Evolutionary conservation across 92 coral and sea anemone genomes (phyloP).

Genomic region (Chrysogorgia sp.): DNA sequence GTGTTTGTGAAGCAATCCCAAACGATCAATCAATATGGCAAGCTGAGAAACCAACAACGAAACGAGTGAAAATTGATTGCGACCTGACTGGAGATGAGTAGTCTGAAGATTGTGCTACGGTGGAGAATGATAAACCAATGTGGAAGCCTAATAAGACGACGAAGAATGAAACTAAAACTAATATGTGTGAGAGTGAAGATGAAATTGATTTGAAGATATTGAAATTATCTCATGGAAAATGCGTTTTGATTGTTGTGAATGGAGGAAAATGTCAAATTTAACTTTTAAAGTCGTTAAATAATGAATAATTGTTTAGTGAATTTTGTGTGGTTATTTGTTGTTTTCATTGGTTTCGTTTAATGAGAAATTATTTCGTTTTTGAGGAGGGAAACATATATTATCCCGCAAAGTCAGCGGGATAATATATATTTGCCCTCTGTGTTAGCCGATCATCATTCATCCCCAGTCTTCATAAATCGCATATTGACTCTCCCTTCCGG

Average conservation of each 20-base stretch:
- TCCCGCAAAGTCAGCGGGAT: conserved; percentile 4
- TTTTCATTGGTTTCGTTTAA: background rate
- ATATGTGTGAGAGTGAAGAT: background rate
- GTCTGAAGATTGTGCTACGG: background rate
- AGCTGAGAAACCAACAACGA: background rate
- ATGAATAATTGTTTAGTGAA: background rate
- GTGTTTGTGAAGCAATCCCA: conserved; percentile 14
- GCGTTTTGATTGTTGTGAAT: conserved; percentile 5
- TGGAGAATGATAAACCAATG: background rate
- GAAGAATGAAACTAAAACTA: background rate
- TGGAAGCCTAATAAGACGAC: background rate
- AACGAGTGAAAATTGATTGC: conserved; percentile 5
- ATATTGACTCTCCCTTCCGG: too few species aligned
- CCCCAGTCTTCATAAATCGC: conserved; percentile 23
- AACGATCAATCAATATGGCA: conserved; percentile 12
- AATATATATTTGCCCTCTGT: conserved; percentile 8
- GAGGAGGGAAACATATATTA: background rate
- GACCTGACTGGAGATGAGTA: background rate
- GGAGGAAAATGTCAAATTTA: conserved; percentile 5
- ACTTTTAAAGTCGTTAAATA: background rate
- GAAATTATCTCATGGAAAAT: background rate
- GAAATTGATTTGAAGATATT: background rate
- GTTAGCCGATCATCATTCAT: background rate
- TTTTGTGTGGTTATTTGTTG: background rate
- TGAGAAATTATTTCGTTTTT: conserved; percentile 1